These are phyloP conservation scores for Copidosoma aretas DNA, from an alignment of 2,888 invertebrate species.

Conservation along the genomic window DNA sequence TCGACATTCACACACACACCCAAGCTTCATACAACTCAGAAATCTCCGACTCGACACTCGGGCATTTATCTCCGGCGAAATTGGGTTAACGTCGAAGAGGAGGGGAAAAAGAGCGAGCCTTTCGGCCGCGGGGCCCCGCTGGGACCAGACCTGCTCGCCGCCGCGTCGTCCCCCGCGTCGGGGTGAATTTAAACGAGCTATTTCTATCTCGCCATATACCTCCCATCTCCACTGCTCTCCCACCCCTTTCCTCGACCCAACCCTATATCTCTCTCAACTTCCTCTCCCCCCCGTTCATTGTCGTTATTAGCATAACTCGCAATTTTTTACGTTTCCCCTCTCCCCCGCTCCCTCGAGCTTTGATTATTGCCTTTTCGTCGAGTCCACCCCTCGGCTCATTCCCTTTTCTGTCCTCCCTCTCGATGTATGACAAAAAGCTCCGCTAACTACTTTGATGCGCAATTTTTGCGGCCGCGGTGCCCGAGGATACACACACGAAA, in stretches of 20 bases:
- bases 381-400: not conserved
- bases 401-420: not conserved
- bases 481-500: too few relatives aligned
- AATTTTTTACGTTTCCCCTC: constrained; percentile 10
- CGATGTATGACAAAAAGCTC: not conserved
- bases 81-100: constrained; percentile 51
- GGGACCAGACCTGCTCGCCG: constrained; percentile 20
- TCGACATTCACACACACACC: not conserved
- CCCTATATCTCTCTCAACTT: constrained; percentile 15
- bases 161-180: not conserved
- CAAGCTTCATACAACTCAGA: constrained; percentile 28
- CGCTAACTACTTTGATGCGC: not conserved
- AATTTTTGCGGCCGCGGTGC: constrained; percentile 8
- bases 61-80: constrained; percentile 56
- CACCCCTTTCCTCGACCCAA: constrained; percentile 12
- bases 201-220: constrained; percentile 26
- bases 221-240: too few relatives aligned
- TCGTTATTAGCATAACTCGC: constrained; percentile 34
- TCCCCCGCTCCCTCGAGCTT: constrained; percentile 6
- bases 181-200: constrained; percentile 41
- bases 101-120: constrained; percentile 4
- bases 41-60: constrained; percentile 26
- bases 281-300: constrained; percentile 11
- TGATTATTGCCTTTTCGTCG: constrained; percentile 1
- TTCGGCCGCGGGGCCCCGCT: constrained; percentile 31